Percentiles rank a stretch among this genome's conserved stretches.
phyloP scores from a whole-genome alignment of 2,113 vertebrate genomes.

The Montifringilla adamsi region DNA sequence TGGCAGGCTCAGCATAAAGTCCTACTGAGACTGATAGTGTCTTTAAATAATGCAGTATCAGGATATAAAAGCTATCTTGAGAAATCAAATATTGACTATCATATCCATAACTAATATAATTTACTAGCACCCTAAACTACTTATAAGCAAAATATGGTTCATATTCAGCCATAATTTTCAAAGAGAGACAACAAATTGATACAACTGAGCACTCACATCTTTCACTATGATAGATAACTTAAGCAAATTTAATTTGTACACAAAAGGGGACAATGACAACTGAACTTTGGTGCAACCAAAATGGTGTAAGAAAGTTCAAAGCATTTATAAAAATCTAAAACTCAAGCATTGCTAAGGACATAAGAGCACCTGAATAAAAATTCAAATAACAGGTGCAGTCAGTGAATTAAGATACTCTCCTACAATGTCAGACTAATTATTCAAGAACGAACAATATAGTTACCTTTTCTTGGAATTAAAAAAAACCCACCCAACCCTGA shows the following conservation, averaged over 20 bases:
- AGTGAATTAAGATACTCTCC: neutral
- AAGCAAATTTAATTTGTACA: neutral
- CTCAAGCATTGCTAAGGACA: neutral
- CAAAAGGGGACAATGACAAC: neutral
- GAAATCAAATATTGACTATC: constrained; percentile 45
- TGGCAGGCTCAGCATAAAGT: constrained; percentile 56
- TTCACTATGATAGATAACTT: neutral
- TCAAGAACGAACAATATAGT: neutral
- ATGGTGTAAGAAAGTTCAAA: neutral
- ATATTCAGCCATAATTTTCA: neutral
- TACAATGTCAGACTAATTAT: neutral
- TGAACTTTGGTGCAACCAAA: neutral
- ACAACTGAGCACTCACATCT: neutral
- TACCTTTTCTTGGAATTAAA: neutral
- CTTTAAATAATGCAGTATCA: constrained; percentile 5
- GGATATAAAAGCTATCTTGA: constrained; percentile 16
- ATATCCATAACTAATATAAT: neutral
- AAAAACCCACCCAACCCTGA: neutral
- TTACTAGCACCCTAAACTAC: neutral
- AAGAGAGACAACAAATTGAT: neutral
- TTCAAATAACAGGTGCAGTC: neutral
- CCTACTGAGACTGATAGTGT: constrained; percentile 19
- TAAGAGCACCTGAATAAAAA: neutral
- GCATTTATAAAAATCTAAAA: neutral
- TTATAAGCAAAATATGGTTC: neutral